These are phyloP conservation scores for Salvelinus namaycush DNA, from an alignment of 2,113 vertebrate genomes.

Conservation along the genomic window DNA sequence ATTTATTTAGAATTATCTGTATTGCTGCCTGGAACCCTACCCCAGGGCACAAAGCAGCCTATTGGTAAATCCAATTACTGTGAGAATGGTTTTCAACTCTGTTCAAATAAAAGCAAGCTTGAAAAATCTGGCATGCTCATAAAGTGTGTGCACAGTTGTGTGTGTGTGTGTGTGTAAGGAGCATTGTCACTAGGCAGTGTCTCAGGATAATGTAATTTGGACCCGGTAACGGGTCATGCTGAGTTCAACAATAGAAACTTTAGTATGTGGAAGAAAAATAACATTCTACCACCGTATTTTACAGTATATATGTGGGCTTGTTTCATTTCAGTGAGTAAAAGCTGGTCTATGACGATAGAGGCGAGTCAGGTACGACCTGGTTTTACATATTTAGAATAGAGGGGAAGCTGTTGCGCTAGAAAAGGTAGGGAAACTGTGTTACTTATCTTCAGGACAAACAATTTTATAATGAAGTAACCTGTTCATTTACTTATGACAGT, in stretches of 20 bases:
- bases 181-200: background rate
- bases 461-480: background rate
- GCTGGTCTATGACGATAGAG: constrained; percentile 31
- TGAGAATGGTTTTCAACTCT: no score
- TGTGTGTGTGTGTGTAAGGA: no score
- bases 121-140: no score
- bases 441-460: constrained; percentile 21
- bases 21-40: no score
- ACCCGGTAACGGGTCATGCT: background rate
- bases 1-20: background rate
- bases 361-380: constrained; percentile 58
- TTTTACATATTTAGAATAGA: constrained; percentile 62
- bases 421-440: constrained; percentile 34
- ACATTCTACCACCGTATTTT: no score
- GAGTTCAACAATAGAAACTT: background rate
- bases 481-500: no score
- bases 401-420: constrained; percentile 56
- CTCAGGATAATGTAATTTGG: background rate
- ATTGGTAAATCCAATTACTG: no score
- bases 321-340: constrained; percentile 38
- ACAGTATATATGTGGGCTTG: constrained; percentile 20
- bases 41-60: no score
- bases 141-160: no score
- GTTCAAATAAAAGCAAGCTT: no score
- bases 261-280: background rate